Conservation (phyloP, 2,113 vertebrate species). For the Pollachius pollachius region DNA sequence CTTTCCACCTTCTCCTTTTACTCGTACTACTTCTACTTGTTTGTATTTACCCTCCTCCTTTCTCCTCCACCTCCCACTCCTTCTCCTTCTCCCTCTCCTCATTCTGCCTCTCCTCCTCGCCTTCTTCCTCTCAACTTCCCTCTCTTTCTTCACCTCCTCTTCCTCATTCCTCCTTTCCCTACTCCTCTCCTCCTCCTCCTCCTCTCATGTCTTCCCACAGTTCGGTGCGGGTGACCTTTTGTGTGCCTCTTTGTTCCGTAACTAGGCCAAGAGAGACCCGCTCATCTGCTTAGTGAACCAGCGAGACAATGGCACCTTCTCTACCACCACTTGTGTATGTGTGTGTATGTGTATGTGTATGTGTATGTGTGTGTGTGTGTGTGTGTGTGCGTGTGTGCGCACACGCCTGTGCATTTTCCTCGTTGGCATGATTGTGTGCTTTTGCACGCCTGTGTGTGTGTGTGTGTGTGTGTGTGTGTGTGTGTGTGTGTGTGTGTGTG, state of each 20-base stretch:
- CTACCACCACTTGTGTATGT: neutral
- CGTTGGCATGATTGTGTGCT: slow-evolving; percentile 3
- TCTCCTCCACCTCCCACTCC: neutral
- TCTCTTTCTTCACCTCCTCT: neutral
- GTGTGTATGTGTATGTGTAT: slow-evolving; percentile 6
- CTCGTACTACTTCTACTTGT: neutral
- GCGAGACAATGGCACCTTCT: slow-evolving; percentile 14
- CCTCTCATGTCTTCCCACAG: slow-evolving; percentile 41
- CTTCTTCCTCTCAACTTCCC: neutral
- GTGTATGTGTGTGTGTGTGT: neutral
- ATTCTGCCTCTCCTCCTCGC: slow-evolving; percentile 22
- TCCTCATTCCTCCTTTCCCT: neutral
- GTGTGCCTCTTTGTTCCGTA: slow-evolving; percentile 47
- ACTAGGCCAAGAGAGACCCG: slow-evolving; percentile 50
- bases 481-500: too few relatives aligned
- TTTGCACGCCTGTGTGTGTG: slow-evolving; percentile 1
- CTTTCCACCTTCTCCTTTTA: neutral
- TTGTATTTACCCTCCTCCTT: too few relatives aligned
- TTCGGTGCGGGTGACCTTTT: slow-evolving; percentile 44
- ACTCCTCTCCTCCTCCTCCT: neutral
- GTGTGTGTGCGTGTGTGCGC: neutral
- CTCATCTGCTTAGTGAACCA: slow-evolving; percentile 41
- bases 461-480: neutral
- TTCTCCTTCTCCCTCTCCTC: neutral
- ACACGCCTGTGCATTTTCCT: slow-evolving; percentile 4